A percentile compares a stretch with the other conserved stretches of the same genome.
These are phyloP conservation scores for Tragelaphus oryx DNA, from an alignment of 2,797 vertebrate genomes.

Conservation along the genomic window DNA sequence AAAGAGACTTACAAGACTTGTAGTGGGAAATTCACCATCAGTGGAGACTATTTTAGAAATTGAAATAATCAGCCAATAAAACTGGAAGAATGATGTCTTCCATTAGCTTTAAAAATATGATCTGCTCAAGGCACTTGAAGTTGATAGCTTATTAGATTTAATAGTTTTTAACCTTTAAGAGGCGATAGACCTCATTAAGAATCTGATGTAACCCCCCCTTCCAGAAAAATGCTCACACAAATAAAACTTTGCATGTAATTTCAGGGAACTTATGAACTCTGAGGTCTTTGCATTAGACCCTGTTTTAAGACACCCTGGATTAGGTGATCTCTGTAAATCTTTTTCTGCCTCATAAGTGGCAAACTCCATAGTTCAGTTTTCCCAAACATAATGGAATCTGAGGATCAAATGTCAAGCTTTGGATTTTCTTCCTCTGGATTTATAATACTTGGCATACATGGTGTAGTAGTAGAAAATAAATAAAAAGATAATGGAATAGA, in stretches of 20 bases:
- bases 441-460: not conserved
- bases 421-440: conserved; percentile 13
- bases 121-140: not conserved
- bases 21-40: not conserved
- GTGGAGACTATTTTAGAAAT: not conserved
- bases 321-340: not conserved
- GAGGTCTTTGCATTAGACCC: not conserved
- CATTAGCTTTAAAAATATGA: not conserved
- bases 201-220: not conserved
- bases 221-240: not conserved
- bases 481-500: not conserved
- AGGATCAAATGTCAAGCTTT: not conserved
- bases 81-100: not conserved
- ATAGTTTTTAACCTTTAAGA: not conserved
- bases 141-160: not conserved
- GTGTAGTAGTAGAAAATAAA: not conserved
- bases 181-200: not conserved
- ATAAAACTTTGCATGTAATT: not conserved
- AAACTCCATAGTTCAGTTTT: not conserved
- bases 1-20: not conserved
- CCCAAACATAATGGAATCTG: not conserved
- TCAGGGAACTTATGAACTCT: not conserved
- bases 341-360: not conserved
- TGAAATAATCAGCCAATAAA: not conserved
- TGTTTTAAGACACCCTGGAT: not conserved